phyloP scores from a whole-genome alignment of 1,140 invertebrate genomes.

The Drosophila malerkotliana region DNA sequence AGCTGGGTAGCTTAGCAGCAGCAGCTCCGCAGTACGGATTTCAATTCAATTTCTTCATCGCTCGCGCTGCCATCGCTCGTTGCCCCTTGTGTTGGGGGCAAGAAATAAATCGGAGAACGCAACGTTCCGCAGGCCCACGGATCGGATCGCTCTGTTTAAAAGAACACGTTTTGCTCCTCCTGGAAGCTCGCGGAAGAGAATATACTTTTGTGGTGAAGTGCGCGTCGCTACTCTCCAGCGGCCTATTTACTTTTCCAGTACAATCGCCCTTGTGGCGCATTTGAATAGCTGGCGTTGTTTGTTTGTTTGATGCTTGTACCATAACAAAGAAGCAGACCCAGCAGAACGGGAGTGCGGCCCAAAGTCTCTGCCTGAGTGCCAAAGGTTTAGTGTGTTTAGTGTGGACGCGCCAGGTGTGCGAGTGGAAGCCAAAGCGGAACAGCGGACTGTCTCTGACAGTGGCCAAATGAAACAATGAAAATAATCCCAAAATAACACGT shows the following conservation, averaged over 20 bases:
- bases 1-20: conserved; percentile 23
- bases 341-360: conserved; percentile 2
- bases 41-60: conserved; percentile 67
- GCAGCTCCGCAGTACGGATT: conserved; percentile 33
- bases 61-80: conserved; percentile 56
- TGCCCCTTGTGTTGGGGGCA: conserved; percentile 19
- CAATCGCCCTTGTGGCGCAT: conserved; percentile 19
- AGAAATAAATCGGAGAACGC: conserved; percentile 23
- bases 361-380: conserved; percentile 4
- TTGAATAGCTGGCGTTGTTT: conserved; percentile 19
- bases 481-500: conserved; percentile 44
- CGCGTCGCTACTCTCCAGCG: conserved; percentile 4
- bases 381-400: conserved; percentile 18
- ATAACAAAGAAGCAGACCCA: conserved; percentile 18
- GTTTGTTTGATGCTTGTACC: conserved; percentile 34
- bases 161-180: conserved; percentile 58
- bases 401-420: conserved; percentile 5
- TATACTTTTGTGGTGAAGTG: conserved; percentile 1
- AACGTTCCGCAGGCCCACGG: background rate
- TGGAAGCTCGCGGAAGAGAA: background rate
- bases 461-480: conserved; percentile 44
- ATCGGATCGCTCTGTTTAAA: conserved; percentile 40
- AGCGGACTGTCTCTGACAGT: conserved; percentile 12
- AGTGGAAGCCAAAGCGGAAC: conserved; percentile 8
- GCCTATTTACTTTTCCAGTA: background rate